Evolutionary conservation across 2,113 vertebrate species (phyloP).

Genomic region (Hystrix brachyura): DNA sequence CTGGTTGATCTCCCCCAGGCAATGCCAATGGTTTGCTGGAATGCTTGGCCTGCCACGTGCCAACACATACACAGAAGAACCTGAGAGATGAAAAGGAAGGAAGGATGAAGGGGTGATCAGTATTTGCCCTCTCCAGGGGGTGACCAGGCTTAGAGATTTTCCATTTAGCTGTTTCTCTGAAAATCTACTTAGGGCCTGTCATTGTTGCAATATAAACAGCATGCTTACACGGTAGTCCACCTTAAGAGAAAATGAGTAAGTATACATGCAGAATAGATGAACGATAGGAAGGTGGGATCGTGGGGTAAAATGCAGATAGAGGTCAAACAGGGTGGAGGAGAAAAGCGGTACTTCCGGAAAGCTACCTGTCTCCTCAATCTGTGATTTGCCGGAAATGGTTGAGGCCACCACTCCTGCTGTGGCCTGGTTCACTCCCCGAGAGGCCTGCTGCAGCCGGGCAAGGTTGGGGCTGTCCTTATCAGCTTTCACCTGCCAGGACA

Average conservation of each 20-base stretch:
- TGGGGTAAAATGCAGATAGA: fast-evolving
- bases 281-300: fast-evolving
- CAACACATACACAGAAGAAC: neutral
- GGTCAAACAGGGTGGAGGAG: fast-evolving
- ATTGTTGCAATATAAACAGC: neutral
- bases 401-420: conserved; percentile 95
- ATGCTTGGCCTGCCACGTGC: neutral
- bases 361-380: conserved; percentile 96
- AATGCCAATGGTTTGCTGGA: fast-evolving
- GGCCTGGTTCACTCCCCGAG: conserved; percentile 95
- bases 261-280: neutral
- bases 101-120: neutral
- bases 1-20: neutral
- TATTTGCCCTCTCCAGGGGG: neutral
- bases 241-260: neutral
- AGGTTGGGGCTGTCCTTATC: conserved; percentile 96
- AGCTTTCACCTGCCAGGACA: conserved; percentile 93
- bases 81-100: neutral
- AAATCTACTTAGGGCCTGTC: neutral
- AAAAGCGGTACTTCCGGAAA: neutral
- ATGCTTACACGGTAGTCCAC: neutral
- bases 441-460: conserved; percentile 93
- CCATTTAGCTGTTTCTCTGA: neutral
- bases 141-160: neutral
- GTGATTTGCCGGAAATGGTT: conserved; percentile 95